Evolutionary conservation across 2,113 vertebrate species (phyloP), one percentile per base, ranked within the genome.

Genomic region (Catharus fuscescens): DNA sequence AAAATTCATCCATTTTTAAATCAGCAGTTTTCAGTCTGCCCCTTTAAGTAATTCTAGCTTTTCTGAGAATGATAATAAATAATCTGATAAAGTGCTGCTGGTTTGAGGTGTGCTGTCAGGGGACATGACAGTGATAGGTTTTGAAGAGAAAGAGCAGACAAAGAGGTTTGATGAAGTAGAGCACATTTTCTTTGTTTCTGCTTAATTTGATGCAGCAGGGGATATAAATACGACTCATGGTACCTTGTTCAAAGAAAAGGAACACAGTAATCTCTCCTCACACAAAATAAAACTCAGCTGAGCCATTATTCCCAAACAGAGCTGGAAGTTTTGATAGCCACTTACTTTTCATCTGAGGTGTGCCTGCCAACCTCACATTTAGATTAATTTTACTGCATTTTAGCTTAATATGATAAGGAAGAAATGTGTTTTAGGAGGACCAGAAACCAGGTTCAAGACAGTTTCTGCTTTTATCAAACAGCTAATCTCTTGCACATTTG

Each of bases 161-260:
- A 87, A 96, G 50, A 77, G 32, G 13, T 83, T 61, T 82, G 78
- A 85, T 93, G 53, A 92, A 81, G 24, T 48, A 84, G 60, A 84
- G 40, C 65, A 93, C 44, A 71, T 85, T 92, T 93, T 32, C 71
- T 94, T 93, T 94, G 81, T 95, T 92, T 95, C 90, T 88, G 50
- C 71, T 82, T 94, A 90, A 94, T 94, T 96, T 86, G 59, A 86
- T 93, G 86, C 71, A 85, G 42, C 50, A 62, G 36, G 42, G 29
- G 38, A 70, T 83, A 83, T 59, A 95, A 95, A 81, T 74, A 92
- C 25, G 4, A 47, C 24, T 92, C 42, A 32, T 19, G n/a, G 18
- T 54, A 80, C 44, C 74, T 77, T 48, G 0, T 77, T 94, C 71
- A 77, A 76, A 93, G 50, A 66, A 86, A 91, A 84, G 56, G 13